Conservation (phyloP, 2,888 invertebrate genomes). For the Cantharis nigra region DNA sequence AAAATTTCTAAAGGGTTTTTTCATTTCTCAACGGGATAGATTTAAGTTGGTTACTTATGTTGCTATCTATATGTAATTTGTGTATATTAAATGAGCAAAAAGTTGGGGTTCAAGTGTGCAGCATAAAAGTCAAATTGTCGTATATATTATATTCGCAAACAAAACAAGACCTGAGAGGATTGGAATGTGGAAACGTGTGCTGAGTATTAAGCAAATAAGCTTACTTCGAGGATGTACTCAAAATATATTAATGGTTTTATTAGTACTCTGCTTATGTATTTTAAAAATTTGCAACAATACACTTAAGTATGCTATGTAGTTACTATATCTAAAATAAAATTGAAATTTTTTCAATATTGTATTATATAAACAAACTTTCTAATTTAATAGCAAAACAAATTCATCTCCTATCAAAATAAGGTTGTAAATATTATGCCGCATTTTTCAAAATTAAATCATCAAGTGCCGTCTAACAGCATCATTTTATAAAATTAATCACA, state of each 20-base stretch:
- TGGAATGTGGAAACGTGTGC: constrained; percentile 13
- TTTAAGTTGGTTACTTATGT: neutral
- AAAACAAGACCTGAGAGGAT: constrained; percentile 21
- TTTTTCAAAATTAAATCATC: neutral
- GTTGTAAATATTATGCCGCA: neutral
- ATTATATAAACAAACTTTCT: neutral
- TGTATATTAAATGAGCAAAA: neutral
- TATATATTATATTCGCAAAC: constrained; percentile 11
- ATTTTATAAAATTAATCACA: neutral
- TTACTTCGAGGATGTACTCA: neutral
- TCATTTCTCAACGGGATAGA: neutral
- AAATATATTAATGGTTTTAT: neutral
- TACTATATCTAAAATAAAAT: neutral
- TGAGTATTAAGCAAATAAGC: constrained; percentile 1
- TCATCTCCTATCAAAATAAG: neutral
- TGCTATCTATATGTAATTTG: neutral
- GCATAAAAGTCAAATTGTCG: constrained; percentile 20
- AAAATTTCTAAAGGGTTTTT: neutral
- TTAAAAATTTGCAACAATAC: neutral
- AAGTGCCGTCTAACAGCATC: neutral
- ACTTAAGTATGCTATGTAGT: neutral
- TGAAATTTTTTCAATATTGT: neutral
- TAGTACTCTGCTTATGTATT: neutral
- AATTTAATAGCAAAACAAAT: neutral
- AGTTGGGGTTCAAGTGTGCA: constrained; percentile 10